Evolutionary conservation across 2,888 invertebrate species (phyloP).

Genomic region (Epirrhoe tristata): DNA sequence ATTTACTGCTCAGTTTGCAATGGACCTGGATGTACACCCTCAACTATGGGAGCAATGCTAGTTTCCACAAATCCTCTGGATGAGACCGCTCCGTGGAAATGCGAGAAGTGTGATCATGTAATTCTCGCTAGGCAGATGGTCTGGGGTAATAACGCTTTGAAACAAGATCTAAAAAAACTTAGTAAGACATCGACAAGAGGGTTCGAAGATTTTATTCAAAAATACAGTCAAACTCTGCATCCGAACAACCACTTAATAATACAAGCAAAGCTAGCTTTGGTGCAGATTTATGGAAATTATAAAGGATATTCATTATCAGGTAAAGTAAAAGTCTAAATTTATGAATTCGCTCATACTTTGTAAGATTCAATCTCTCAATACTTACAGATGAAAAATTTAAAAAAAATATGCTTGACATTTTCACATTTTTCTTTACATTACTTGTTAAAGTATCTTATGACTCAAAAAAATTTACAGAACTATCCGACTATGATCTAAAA

Average conservation of each 20-base stretch:
- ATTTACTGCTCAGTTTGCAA: conserved; percentile 88
- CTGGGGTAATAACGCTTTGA: conserved; percentile 86
- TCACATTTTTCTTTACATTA: not conserved
- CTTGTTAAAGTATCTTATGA: not conserved
- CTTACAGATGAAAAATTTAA: no score
- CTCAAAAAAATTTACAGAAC: conserved; percentile 68
- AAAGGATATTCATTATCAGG: conserved; percentile 84
- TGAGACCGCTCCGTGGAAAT: conserved; percentile 86
- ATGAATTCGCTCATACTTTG: not conserved
- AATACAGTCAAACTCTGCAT: conserved; percentile 87
- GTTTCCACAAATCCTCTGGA: conserved; percentile 87
- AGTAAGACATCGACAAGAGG: conserved; percentile 82
- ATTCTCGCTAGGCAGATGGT: conserved; percentile 85
- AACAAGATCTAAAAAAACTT: conserved; percentile 84
- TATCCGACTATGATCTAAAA: conserved; percentile 82
- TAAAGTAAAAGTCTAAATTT: conserved; percentile 48
- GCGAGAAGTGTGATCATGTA: conserved; percentile 86
- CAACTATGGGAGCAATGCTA: conserved; percentile 76
- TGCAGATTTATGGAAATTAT: conserved; percentile 88
- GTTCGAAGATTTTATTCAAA: conserved; percentile 87
- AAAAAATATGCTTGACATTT: no score
- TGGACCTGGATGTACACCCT: conserved; percentile 63
- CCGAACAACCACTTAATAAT: conserved; percentile 88
- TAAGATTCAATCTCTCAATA: no score
- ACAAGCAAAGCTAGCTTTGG: conserved; percentile 88